Percentiles rank a stretch among this genome's conserved stretches.
Conservation (phyloP, 2,797 vertebrate species). For the Galago senegalensis region DNA sequence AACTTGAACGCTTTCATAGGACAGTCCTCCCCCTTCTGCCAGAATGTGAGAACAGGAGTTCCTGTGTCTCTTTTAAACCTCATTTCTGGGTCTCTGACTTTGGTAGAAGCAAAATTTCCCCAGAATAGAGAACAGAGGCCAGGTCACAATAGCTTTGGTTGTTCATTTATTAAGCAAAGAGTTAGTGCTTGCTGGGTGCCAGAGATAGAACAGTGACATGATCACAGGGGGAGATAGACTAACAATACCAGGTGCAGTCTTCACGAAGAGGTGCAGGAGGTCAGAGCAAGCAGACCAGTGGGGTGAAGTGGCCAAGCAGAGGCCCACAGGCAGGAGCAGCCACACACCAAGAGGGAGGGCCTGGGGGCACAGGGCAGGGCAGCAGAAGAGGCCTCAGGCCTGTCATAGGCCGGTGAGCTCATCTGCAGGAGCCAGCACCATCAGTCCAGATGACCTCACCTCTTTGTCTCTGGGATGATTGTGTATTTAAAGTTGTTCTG, state of each 20-base stretch:
- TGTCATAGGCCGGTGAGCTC: not conserved
- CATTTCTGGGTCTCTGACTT: not conserved
- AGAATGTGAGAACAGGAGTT: not conserved
- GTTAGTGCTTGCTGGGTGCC: not conserved
- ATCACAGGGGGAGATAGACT: not conserved
- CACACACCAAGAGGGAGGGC: no score
- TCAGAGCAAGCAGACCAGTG: not conserved
- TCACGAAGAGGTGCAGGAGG: not conserved
- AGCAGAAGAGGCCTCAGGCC: not conserved
- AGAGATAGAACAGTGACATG: not conserved
- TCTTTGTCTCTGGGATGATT: not conserved
- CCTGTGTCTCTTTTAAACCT: not conserved
- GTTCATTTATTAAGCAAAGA: not conserved
- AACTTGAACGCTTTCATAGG: not conserved
- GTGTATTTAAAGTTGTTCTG: not conserved
- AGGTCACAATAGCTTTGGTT: not conserved
- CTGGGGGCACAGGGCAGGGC: not conserved
- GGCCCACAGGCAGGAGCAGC: not conserved
- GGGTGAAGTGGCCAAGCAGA: not conserved
- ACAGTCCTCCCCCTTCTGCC: not conserved
- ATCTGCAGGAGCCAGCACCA: not conserved
- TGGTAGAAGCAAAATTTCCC: not conserved
- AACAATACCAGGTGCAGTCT: not conserved
- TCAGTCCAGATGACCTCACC: not conserved
- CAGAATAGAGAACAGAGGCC: not conserved